Conservation (phyloP, 2,888 invertebrate genomes). For the Agonopterix arenella region DNA sequence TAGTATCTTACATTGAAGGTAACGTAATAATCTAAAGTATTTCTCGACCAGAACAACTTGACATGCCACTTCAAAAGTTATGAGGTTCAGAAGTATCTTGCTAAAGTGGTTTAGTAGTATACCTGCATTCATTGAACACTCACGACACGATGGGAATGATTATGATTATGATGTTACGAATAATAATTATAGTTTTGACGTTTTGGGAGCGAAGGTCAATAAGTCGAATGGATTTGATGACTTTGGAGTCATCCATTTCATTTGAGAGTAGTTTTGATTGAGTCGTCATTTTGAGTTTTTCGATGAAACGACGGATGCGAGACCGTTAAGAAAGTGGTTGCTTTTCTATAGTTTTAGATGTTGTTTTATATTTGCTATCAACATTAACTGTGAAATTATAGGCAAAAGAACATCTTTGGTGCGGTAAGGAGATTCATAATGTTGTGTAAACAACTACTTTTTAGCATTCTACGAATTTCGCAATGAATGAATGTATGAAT, state of each 20-base stretch:
- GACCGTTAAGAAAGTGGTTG: slow-evolving; percentile 2
- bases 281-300: background rate
- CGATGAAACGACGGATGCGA: slow-evolving; percentile 3
- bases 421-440: no score
- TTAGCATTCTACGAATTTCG: no score
- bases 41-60: slow-evolving; percentile 35
- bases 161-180: slow-evolving; percentile 71
- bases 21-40: slow-evolving; percentile 67
- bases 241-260: slow-evolving; percentile 2
- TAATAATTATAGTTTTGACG: slow-evolving; percentile 66
- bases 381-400: no score
- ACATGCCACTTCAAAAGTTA: background rate
- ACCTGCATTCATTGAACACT: slow-evolving; percentile 61
- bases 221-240: slow-evolving; percentile 14
- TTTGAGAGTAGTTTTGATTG: slow-evolving; percentile 5
- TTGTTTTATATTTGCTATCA: no score
- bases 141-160: slow-evolving; percentile 67
- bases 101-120: slow-evolving; percentile 43
- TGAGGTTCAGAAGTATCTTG: slow-evolving; percentile 18
- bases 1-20: slow-evolving; percentile 61
- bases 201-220: slow-evolving; percentile 50
- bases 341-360: no score
- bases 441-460: no score
- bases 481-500: no score
- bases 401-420: no score